phyloP scores from a whole-genome alignment of 2,113 vertebrate species.

The Sebastes fasciatus region DNA sequence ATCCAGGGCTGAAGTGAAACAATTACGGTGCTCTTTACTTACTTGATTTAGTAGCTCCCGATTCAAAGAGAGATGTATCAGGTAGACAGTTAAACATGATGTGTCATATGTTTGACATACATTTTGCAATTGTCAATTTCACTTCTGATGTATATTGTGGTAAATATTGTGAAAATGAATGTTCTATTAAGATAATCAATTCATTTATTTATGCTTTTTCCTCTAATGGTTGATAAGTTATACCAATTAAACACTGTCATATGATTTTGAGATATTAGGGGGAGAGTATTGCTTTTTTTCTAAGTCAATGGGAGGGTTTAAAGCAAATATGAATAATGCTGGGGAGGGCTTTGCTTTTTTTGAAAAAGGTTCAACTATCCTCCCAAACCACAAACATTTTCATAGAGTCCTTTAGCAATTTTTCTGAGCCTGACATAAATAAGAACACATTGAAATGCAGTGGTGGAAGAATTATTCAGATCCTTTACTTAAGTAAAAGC shows the following conservation, averaged over 20 bases:
- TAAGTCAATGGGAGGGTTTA: no score
- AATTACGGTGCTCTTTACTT: not conserved
- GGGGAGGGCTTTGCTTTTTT: not conserved
- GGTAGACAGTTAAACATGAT: no score
- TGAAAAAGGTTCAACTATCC: no score
- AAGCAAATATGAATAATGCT: not conserved
- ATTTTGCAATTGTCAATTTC: not conserved
- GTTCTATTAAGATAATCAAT: not conserved
- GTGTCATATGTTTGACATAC: not conserved
- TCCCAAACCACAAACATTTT: no score
- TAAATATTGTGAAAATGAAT: not conserved
- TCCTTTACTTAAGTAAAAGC: no score
- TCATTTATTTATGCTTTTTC: not conserved
- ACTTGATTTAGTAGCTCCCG: no score
- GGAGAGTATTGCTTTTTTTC: not conserved
- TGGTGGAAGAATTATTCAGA: no score
- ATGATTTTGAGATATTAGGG: not conserved
- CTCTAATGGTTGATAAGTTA: not conserved
- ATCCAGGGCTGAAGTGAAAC: not conserved
- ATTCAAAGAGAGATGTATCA: no score
- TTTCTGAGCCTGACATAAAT: no score
- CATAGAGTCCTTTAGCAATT: no score
- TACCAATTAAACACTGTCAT: not conserved
- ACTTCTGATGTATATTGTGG: not conserved
- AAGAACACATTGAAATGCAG: no score